These are phyloP conservation scores for Epicampocera succincta DNA, from an alignment of 2,888 invertebrate genomes.

Conservation along the genomic window DNA sequence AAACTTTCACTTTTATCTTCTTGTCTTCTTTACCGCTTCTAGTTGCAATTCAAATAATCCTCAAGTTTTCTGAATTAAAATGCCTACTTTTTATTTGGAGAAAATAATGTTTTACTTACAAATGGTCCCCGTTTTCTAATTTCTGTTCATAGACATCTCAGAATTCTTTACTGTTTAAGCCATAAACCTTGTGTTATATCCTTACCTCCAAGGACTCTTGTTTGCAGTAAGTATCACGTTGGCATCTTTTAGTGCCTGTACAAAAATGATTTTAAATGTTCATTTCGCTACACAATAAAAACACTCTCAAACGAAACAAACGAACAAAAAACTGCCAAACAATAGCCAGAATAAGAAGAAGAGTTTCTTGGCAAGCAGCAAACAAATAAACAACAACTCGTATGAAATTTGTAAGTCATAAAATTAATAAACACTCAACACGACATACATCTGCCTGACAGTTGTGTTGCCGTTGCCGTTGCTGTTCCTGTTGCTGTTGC, in stretches of 20 bases:
- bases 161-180: neutral
- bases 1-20: no score
- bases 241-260: neutral
- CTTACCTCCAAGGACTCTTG: conserved; percentile 25
- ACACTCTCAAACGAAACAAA: conserved; percentile 8
- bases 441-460: neutral
- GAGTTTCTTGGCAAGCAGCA: conserved; percentile 33
- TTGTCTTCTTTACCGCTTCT: no score
- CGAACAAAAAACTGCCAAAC: conserved; percentile 24
- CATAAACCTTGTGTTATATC: conserved; percentile 6
- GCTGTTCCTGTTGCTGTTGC: no score
- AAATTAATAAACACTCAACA: conserved; percentile 31
- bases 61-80: no score
- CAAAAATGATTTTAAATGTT: conserved; percentile 16
- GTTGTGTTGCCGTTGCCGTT: neutral
- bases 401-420: conserved; percentile 38
- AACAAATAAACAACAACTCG: neutral
- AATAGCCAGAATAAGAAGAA: conserved; percentile 12
- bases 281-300: conserved; percentile 5
- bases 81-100: no score
- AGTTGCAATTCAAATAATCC: no score
- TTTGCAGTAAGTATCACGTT: conserved; percentile 11
- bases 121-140: neutral
- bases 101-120: no score
- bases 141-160: neutral